Base-by-base conservation (phyloP, 2,888 invertebrate species). In the Aleiodes alternator region DNA sequence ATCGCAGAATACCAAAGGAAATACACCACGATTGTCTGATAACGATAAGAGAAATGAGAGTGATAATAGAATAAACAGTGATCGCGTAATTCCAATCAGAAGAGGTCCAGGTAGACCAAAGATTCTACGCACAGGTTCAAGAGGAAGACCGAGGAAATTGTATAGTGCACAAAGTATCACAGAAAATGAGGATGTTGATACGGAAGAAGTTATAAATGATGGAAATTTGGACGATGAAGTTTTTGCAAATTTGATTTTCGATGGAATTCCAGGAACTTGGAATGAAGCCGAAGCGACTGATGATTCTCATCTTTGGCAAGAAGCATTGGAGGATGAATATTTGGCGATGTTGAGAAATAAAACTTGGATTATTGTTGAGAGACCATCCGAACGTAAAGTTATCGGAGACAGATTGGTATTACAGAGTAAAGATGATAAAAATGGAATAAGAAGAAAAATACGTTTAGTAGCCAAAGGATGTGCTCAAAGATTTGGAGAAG, bases 381-480 rank as follows among this genome's bases (percentile, higher is more conserved):
- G 72, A 50, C 79, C 79, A n/a, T 8, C 38, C 8, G 53, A 69
- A 3, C 66, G 72, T 29, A 76, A 77, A 53, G 69, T 74, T 0
- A 79, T 78, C 9, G 74, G 76, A 1, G 77, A 59, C 16, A 53
- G 76, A 69, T 73, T 70, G 50, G 78, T 79, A 4, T 77, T 79
- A 16, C 14, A 56, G 9, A 79, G 72, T 0, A 79, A 80, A 57
- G n/a, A 14, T 1, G 48, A 69, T 11, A 55, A 16, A 11, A 8
- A 4, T 6, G 11, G 5, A 8, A 23, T 9, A 14, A 78, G 64
- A 38, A 71, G 43, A 51, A 78, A 77, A 51, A 72, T 71, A 0
- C 38, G 77, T 8, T 69, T 80, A 9, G 79, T 80, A 5, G 80
- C 80, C 1, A 74, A 69, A 31, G 79, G 77, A 8, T 80, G 72